A percentile compares a stretch with the other conserved stretches of the same genome.
Evolutionary conservation across 1,140 invertebrate genomes (phyloP).

Genomic region (Monochamus saltuarius): DNA sequence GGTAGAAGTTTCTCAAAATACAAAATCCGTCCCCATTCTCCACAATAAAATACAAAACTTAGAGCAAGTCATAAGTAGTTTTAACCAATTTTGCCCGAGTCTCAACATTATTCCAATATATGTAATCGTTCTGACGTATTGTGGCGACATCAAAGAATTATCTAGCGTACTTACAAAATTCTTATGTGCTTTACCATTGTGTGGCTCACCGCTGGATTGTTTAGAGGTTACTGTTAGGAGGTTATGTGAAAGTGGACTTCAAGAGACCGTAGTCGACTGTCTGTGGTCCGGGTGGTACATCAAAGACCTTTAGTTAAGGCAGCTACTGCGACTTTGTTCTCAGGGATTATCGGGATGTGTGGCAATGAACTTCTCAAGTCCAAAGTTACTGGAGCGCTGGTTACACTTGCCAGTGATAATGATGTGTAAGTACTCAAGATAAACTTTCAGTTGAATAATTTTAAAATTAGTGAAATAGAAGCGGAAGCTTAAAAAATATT

Average conservation of each 20-base stretch:
- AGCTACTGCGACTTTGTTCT: constrained; percentile 63
- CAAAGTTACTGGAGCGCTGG: constrained; percentile 67
- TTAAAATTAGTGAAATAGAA: too few relatives aligned
- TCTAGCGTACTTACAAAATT: constrained; percentile 56
- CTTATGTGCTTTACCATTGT: constrained; percentile 57
- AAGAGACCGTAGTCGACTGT: constrained; percentile 60
- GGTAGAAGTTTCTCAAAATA: constrained; percentile 53
- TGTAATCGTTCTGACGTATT: constrained; percentile 53
- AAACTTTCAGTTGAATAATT: background rate
- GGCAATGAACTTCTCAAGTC: constrained; percentile 60
- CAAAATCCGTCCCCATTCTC: constrained; percentile 58
- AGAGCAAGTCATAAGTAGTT: constrained; percentile 49
- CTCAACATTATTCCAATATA: constrained; percentile 60
- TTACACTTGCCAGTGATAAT: constrained; percentile 69
- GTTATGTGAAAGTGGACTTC: constrained; percentile 52
- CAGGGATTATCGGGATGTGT: constrained; percentile 58
- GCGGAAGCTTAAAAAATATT: too few relatives aligned
- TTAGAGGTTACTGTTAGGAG: constrained; percentile 57
- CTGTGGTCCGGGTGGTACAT: constrained; percentile 74
- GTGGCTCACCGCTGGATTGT: constrained; percentile 57
- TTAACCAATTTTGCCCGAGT: constrained; percentile 51
- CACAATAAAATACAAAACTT: constrained; percentile 53
- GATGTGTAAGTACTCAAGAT: constrained; percentile 60
- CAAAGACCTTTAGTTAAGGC: constrained; percentile 61
- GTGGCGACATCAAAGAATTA: constrained; percentile 53